Conservation (phyloP, 2,888 invertebrate genomes). For the Orthonevra nobilis region DNA sequence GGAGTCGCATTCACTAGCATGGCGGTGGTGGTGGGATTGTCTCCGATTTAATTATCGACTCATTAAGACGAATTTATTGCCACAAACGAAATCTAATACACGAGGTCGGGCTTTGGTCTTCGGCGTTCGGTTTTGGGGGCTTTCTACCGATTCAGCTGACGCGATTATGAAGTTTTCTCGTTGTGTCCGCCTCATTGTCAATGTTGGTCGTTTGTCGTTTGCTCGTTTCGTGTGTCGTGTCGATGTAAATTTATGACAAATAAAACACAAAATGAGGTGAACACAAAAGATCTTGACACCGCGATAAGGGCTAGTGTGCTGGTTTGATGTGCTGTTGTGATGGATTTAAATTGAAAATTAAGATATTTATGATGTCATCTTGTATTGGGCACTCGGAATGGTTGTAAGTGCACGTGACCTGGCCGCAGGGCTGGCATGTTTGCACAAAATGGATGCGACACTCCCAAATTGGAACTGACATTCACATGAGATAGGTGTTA, state of each 20-base stretch:
- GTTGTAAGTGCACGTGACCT: background rate
- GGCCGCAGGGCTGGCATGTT: background rate
- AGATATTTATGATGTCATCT: constrained; percentile 49
- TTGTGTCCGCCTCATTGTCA: background rate
- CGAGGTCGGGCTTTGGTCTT: too few species aligned
- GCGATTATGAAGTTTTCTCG: background rate
- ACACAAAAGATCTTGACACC: constrained; percentile 44
- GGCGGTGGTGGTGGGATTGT: constrained; percentile 21
- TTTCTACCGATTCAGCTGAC: background rate
- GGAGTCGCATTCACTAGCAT: too few species aligned
- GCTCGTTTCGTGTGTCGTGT: constrained; percentile 10
- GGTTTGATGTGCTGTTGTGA: constrained; percentile 21
- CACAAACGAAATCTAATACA: constrained; percentile 42
- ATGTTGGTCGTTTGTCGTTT: too few species aligned
- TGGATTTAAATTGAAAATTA: constrained; percentile 41
- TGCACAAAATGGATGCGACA: background rate
- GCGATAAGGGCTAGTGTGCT: constrained; percentile 13
- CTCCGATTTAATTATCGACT: constrained; percentile 54
- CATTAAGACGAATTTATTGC: constrained; percentile 57
- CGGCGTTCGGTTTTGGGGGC: too few species aligned
- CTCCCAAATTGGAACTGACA: constrained; percentile 10
- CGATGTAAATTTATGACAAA: constrained; percentile 53
- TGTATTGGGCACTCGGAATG: background rate
- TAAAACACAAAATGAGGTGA: constrained; percentile 51
- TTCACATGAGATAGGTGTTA: too few species aligned